Percentiles rank a stretch among this genome's conserved stretches.
These are phyloP conservation scores for Amblyjoppa fuscipennis DNA, from an alignment of 2,888 invertebrate species.

Conservation along the genomic window DNA sequence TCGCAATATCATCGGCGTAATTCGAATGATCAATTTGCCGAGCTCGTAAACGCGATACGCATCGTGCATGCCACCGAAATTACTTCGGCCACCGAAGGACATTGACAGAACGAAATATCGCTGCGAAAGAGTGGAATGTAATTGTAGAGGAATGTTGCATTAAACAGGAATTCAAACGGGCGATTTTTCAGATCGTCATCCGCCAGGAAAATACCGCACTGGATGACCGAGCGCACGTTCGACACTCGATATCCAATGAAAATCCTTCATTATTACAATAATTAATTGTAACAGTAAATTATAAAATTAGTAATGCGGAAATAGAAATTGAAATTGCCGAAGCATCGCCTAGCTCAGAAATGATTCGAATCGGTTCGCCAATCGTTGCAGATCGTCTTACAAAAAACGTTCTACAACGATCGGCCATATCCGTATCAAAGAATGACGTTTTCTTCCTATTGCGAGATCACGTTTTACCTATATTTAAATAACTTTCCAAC, in stretches of 20 bases:
- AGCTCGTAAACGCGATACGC: constrained; percentile 2
- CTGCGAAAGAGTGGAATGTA: constrained; percentile 29
- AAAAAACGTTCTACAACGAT: neutral
- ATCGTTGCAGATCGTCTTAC: no score
- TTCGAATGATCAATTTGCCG: neutral
- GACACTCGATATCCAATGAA: neutral
- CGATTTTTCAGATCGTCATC: neutral
- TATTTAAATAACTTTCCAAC: neutral
- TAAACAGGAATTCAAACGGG: neutral
- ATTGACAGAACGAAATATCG: constrained; percentile 20
- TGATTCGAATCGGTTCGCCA: no score
- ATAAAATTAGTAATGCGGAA: neutral
- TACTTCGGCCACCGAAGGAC: constrained; percentile 42
- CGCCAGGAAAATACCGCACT: neutral
- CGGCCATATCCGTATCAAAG: neutral
- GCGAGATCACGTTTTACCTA: neutral
- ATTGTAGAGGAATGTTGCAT: constrained; percentile 22
- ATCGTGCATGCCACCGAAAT: constrained; percentile 50
- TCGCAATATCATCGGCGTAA: neutral
- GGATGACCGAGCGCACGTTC: no score
- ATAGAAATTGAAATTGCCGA: no score
- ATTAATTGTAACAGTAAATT: neutral
- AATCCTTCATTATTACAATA: neutral
- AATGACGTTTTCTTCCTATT: neutral
- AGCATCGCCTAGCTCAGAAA: no score